Evolutionary conservation across 2,888 invertebrate genomes (phyloP).

Genomic region (Polyommatus iphigenia): DNA sequence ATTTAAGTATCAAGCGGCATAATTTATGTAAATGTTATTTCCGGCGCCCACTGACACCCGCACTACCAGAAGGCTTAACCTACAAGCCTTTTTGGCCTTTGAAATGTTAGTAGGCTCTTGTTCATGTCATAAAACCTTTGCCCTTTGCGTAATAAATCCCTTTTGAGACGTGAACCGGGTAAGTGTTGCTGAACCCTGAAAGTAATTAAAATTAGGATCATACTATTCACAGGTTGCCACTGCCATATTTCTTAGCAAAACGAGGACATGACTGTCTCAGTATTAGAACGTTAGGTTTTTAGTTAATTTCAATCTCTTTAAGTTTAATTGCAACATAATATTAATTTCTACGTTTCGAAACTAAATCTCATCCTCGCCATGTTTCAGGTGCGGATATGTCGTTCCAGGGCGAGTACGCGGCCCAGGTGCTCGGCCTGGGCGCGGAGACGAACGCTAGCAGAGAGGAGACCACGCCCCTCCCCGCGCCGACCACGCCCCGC

Average conservation of each 20-base stretch:
- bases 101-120: background rate
- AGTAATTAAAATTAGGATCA: background rate
- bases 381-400: constrained; percentile 89
- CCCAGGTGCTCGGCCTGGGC: constrained; percentile 90
- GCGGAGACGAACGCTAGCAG: constrained; percentile 72
- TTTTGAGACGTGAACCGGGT: background rate
- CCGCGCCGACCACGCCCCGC: constrained; percentile 46
- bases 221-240: no score
- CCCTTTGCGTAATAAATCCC: background rate
- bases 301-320: no score
- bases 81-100: background rate
- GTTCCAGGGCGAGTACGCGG: constrained; percentile 94
- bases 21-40: background rate
- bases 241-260: no score
- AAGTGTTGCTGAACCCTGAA: background rate
- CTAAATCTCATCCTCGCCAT: background rate
- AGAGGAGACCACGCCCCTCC: constrained; percentile 41
- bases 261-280: no score
- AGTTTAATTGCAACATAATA: no score
- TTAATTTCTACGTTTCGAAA: background rate
- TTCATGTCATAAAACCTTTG: background rate
- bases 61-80: background rate
- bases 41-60: constrained; percentile 16
- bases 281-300: no score
- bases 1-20: background rate